phyloP scores from a whole-genome alignment of 2,113 vertebrate genomes.

The Protobothrops mucrosquamatus region DNA sequence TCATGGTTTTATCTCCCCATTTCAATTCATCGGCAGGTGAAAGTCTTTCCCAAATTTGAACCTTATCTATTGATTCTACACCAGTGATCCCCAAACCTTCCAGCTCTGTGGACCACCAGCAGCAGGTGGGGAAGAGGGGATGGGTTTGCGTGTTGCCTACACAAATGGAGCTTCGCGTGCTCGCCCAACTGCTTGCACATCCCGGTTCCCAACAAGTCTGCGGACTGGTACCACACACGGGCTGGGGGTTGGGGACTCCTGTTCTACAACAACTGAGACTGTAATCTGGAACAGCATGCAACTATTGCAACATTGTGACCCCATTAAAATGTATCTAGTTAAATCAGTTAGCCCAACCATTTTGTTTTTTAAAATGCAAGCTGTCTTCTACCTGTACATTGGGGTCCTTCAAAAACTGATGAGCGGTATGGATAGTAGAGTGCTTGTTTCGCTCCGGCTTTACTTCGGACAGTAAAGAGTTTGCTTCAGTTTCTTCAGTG shows the following conservation, averaged over 20 bases:
- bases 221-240: background rate
- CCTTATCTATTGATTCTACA: background rate
- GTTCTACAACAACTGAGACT: background rate
- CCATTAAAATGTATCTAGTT: background rate
- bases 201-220: background rate
- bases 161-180: background rate
- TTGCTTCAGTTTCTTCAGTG: slow-evolving; percentile 51
- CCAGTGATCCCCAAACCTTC: background rate
- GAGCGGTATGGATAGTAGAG: slow-evolving; percentile 86
- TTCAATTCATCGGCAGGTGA: background rate
- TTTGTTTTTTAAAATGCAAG: background rate
- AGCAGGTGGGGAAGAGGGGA: background rate
- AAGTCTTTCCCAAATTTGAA: background rate
- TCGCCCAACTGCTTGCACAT: background rate
- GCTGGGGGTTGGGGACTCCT: no score
- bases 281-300: background rate
- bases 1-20: background rate
- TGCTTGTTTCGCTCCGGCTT: slow-evolving; percentile 76
- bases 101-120: background rate
- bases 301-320: background rate
- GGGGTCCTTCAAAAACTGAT: slow-evolving; percentile 74
- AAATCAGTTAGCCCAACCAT: background rate
- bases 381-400: slow-evolving; percentile 59
- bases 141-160: background rate
- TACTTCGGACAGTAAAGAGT: slow-evolving; percentile 60